Base-by-base conservation (phyloP, 1,140 invertebrate genomes). In the Linepithema humile region DNA sequence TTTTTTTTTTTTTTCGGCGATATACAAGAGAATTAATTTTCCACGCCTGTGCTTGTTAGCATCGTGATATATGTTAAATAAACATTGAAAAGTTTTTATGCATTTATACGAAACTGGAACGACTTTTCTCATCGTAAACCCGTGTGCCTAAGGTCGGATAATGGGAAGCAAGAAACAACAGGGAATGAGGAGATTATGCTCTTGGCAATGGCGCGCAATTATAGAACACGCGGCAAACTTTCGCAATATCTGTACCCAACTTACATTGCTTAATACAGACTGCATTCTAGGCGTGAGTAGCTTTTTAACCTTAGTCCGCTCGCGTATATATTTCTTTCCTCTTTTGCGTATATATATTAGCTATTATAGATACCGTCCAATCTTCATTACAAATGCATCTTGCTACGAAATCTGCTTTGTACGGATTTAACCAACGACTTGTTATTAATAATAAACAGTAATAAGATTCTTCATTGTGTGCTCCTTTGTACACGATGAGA, bases 191-290 rank as follows among this genome's bases (percentile, higher is more conserved):
- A 75, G 82, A 77, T 83, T 64, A 75, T 75, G 82, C 59, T 62
- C 69, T 53, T 53, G 82, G 69, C 82, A 75, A 82, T 82, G 67
- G 67, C 10, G 40, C 29, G 78, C 55, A 70, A 75, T 75, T 75
- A 75, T 75, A 83, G 55, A 75, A 75, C 53, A 60, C 50, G 69
- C 72, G 72, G 70, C 45, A 29, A 83, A 83, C 82, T 83, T 83
- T 83, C 45, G 82, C 82, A 83, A 83, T 83, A 83, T 83, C 82
- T 83, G 57, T 74, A 38, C 20, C 72, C 45, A 83, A 83, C 82
- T 83, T 83, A 32, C 59, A 48, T 83, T 73, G 82, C 82, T 74
- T 74, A 83, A 83, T 74, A 50, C 82, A 83, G 55, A 62, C 80
- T 72, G 70, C 35, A 60, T 74, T 83, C 70, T 75, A n/a, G 55